Evolutionary conservation across 2,888 invertebrate genomes (phyloP).

Genomic region (Brenthis hecate): DNA sequence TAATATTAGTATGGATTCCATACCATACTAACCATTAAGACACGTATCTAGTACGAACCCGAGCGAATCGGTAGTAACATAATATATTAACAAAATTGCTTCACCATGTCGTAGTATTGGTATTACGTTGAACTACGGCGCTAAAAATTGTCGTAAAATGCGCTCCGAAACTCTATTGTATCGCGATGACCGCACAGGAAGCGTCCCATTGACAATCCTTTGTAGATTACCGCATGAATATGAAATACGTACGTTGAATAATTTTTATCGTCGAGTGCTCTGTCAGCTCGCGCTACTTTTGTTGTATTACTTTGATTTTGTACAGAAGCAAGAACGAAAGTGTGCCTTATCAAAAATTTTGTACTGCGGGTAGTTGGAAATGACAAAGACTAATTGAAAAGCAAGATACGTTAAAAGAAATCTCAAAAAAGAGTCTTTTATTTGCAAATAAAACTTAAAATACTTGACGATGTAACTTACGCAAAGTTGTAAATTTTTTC

Average conservation of each 20-base stretch:
- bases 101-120: neutral
- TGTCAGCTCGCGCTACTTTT: neutral
- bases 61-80: neutral
- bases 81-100: neutral
- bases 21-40: no score
- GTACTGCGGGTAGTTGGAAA: neutral
- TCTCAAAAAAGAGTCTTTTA: neutral
- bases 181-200: slow-evolving; percentile 30
- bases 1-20: no score
- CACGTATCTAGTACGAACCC: no score
- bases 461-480: no score
- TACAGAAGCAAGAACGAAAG: neutral
- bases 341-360: slow-evolving; percentile 14
- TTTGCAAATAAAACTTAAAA: no score
- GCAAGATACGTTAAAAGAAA: neutral
- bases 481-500: no score
- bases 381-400: slow-evolving; percentile 13
- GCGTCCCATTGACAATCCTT: slow-evolving; percentile 34
- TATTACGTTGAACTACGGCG: slow-evolving; percentile 1
- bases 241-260: slow-evolving; percentile 23
- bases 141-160: slow-evolving; percentile 15
- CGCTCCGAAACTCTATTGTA: slow-evolving; percentile 20
- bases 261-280: slow-evolving; percentile 1
- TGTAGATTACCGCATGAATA: slow-evolving; percentile 30
- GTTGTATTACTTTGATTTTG: neutral